Evolutionary conservation across 2,888 invertebrate species (phyloP).

Genomic region (Acrocyrtus sp.): DNA sequence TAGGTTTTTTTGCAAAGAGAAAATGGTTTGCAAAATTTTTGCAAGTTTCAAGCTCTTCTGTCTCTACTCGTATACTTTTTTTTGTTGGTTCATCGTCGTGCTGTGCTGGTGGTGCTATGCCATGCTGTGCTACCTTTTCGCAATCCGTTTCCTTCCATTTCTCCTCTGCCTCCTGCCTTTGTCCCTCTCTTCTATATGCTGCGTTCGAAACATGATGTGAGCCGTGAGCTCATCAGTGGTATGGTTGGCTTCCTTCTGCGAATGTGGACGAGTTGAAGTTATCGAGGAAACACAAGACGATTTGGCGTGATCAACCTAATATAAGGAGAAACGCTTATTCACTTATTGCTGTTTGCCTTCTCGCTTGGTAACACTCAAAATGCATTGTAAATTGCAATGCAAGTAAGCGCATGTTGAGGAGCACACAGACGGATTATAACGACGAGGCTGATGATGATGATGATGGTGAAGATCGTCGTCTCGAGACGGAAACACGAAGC

Average conservation of each 20-base stretch:
- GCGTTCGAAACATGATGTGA: no score
- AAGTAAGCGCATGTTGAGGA: no score
- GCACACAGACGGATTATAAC: neutral
- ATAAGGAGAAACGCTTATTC: no score
- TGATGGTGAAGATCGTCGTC: conserved; percentile 10
- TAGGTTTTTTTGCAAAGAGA: conserved; percentile 16
- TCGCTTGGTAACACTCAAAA: conserved; percentile 20
- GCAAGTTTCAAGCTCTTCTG: conserved; percentile 14
- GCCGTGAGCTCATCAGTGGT: no score
- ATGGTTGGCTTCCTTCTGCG: no score
- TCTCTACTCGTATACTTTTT: neutral
- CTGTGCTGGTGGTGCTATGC: neutral
- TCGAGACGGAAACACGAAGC: conserved; percentile 21
- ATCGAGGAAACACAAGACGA: no score
- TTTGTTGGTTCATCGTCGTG: neutral
- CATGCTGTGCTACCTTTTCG: no score
- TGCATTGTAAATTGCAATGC: no score
- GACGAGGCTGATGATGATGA: conserved; percentile 12
- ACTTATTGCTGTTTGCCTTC: no score
- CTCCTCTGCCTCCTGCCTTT: neutral
- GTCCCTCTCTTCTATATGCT: neutral
- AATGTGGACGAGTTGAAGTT: conserved; percentile 10
- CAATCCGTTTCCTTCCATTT: no score
- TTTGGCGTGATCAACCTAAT: no score
- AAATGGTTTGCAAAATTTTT: conserved; percentile 21